Percentiles rank a stretch among this genome's conserved stretches.
These are phyloP conservation scores for Strigamia transsilvanica DNA, from an alignment of 2,888 invertebrate genomes.

Conservation along the genomic window DNA sequence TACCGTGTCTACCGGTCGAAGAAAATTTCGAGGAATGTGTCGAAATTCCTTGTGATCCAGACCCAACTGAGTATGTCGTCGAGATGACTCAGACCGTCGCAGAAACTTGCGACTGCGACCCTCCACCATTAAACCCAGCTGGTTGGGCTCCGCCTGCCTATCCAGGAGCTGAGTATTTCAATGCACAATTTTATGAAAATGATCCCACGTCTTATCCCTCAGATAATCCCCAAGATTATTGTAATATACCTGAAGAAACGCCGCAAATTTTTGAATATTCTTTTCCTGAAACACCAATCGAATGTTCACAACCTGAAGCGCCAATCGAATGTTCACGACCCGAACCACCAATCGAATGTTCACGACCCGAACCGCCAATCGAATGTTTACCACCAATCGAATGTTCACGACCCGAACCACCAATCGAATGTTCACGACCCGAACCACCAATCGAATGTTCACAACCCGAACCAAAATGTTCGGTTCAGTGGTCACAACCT, in stretches of 20 bases:
- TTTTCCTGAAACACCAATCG: not conserved
- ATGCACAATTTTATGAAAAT: not conserved
- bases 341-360: too few species aligned
- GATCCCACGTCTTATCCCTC: not conserved
- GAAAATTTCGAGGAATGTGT: not conserved
- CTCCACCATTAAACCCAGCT: not conserved
- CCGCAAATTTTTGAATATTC: not conserved
- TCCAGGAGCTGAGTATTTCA: not conserved
- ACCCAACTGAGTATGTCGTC: not conserved
- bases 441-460: too few species aligned
- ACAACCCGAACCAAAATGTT: too few species aligned
- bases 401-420: too few species aligned
- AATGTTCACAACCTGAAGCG: too few species aligned
- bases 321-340: too few species aligned
- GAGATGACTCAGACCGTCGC: not conserved
- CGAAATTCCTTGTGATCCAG: not conserved
- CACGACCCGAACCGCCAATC: too few species aligned
- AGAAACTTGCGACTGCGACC: not conserved
- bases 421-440: too few species aligned
- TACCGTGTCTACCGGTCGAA: not conserved
- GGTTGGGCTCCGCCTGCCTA: not conserved
- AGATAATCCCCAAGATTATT: not conserved
- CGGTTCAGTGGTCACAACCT: too few species aligned
- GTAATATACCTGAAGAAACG: not conserved
- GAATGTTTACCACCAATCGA: too few species aligned